Evolutionary conservation across 2,888 invertebrate genomes (phyloP).

Genomic region (Lycophotia porphyrea): DNA sequence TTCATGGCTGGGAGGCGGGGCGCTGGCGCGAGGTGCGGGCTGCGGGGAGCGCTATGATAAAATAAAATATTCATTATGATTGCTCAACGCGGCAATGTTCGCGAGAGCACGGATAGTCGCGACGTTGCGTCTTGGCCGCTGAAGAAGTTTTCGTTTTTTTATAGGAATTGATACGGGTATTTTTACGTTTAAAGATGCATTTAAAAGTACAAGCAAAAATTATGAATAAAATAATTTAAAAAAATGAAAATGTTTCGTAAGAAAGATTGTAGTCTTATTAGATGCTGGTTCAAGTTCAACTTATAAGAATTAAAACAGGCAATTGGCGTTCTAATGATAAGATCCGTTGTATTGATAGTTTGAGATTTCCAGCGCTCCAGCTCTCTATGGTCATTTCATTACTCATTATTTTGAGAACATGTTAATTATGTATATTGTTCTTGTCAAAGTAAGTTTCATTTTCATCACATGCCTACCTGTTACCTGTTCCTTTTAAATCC

Average conservation of each 20-base stretch:
- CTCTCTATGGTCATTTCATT: background rate
- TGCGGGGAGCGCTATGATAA: slow-evolving; percentile 83
- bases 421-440: background rate
- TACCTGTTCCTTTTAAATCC: too few relatives aligned
- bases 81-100: slow-evolving; percentile 87
- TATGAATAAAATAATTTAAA: background rate
- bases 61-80: slow-evolving; percentile 91
- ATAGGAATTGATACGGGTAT: background rate
- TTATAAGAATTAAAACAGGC: background rate
- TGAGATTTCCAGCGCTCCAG: background rate
- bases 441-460: background rate
- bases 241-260: background rate
- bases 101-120: slow-evolving; percentile 77
- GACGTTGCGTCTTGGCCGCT: slow-evolving; percentile 72
- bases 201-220: background rate
- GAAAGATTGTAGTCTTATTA: background rate
- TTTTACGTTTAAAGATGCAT: background rate
- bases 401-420: background rate
- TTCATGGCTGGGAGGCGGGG: slow-evolving; percentile 82
- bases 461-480: too few relatives aligned
- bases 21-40: slow-evolving; percentile 62
- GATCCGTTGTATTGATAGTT: background rate
- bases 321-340: background rate
- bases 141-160: slow-evolving; percentile 14
- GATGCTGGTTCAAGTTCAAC: background rate